Evolutionary conservation across 1,140 invertebrate genomes (phyloP), one percentile per base, ranked within the genome.

Genomic region (Chironomus striatipennis): DNA sequence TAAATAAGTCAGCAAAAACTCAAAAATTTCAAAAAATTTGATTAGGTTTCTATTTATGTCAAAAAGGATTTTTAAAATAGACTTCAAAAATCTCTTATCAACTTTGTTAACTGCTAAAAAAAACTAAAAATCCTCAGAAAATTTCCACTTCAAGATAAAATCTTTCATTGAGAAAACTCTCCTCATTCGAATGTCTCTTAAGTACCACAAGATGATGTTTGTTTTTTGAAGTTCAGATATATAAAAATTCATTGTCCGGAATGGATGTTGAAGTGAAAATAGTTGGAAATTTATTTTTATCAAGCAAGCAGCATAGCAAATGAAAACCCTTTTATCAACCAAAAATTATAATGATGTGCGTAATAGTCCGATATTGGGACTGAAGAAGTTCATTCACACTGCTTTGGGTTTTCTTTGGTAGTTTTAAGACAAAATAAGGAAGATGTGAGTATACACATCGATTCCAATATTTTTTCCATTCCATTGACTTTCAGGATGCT

Each of bases 231-330:
- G 18, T 70, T 70, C 18, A 70, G 18, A 70, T 17, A 70, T 67
- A 67, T 70, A 70, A 70, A 70, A 70, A 70, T 70, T 70, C 20
- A 70, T 70, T 70, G 20, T 17, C 65, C 65, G 18, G 47, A 57
- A 57, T 57, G 47, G n/a, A n/a, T n/a, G n/a, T 15, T 57, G 47
- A 57, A n/a, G 24, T 34, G 24, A 34, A 34, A 34, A 34, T 34
- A 34, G 24, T 34, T 34, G 24, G 24, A 34, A 34, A 34, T 34
- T 34, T 2, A n/a, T n/a, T 34, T 34, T 34, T 34, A 34, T 34
- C 24, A 2, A 34, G 2, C 24, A 34, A 34, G 24, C 5, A 34
- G 24, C 24, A 34, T 34, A 34, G 24, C 24, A 34, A 34, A 34
- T 34, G 1, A 5, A 34, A 34, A 34, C 24, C 24, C 24, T 34